Percentiles rank a stretch among this genome's conserved stretches.
Evolutionary conservation across 2,113 vertebrate species (phyloP).

Genomic region (Beaufortia kweichowensis): DNA sequence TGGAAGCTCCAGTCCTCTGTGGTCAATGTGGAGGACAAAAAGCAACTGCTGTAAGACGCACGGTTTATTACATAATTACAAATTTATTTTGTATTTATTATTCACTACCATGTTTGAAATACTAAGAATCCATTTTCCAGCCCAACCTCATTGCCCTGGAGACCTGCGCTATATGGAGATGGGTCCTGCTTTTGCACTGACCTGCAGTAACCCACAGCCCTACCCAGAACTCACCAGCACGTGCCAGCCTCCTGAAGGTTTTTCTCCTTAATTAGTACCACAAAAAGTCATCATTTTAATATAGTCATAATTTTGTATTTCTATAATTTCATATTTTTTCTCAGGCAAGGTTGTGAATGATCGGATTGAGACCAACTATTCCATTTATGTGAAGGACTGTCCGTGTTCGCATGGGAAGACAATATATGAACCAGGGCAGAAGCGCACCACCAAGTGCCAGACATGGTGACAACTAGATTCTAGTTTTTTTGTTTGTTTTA

Average conservation of each 20-base stretch:
- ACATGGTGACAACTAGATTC: constrained; percentile 61
- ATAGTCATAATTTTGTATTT: background rate
- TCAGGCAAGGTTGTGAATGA: constrained; percentile 68
- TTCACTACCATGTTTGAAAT: background rate
- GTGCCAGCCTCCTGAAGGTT: constrained; percentile 67
- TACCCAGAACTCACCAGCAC: constrained; percentile 51
- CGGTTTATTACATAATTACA: background rate
- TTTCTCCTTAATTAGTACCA: background rate
- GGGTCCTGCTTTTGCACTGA: constrained; percentile 61
- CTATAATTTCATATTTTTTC: background rate
- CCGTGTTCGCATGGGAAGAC: constrained; percentile 60
- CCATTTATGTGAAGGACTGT: constrained; percentile 58
- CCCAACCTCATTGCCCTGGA: constrained; percentile 57
- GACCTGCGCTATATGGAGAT: constrained; percentile 57
- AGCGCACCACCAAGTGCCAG: constrained; percentile 64
- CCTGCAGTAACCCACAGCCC: constrained; percentile 64
- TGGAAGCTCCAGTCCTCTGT: background rate
- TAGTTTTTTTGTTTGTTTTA: too few species aligned
- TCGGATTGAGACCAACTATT: constrained; percentile 36
- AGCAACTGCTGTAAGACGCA: constrained; percentile 61
- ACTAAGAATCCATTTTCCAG: constrained; percentile 50
- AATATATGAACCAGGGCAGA: constrained; percentile 52
- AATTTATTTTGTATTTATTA: background rate
- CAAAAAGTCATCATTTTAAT: too few species aligned
- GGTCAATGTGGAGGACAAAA: constrained; percentile 44